Conservation (phyloP, 2,888 invertebrate species). For the Andrena praecox region DNA sequence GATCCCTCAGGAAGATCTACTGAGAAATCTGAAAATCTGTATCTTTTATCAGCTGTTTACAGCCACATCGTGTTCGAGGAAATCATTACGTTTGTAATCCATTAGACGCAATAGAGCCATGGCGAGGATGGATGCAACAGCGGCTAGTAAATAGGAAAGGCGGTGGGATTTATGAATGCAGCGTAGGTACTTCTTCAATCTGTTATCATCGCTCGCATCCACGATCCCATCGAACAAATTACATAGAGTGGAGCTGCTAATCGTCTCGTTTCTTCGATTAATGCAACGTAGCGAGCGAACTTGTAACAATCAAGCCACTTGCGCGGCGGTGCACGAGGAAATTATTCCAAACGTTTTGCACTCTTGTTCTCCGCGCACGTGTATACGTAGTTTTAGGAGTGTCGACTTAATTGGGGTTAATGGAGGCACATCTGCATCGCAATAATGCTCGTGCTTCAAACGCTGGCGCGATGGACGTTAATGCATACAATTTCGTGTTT, state of each 20-base stretch:
- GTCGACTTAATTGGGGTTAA: constrained; percentile 61
- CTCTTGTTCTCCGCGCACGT: constrained; percentile 24
- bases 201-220: background rate
- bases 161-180: background rate
- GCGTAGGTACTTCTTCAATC: background rate
- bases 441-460: constrained; percentile 16
- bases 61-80: no score
- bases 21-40: no score
- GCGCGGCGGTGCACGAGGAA: constrained; percentile 48
- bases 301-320: constrained; percentile 75
- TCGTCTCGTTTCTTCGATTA: constrained; percentile 46
- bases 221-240: constrained; percentile 11
- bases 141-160: background rate
- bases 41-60: no score
- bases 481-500: background rate
- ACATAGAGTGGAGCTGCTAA: constrained; percentile 1
- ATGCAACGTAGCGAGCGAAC: constrained; percentile 62
- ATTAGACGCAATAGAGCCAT: background rate
- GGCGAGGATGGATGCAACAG: constrained; percentile 6
- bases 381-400: constrained; percentile 51
- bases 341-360: constrained; percentile 34
- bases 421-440: constrained; percentile 46
- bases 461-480: constrained; percentile 3
- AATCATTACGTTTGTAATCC: background rate
- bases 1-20: no score